These are phyloP conservation scores for Hestina assimilis DNA, from an alignment of 1,140 invertebrate species.

Conservation along the genomic window DNA sequence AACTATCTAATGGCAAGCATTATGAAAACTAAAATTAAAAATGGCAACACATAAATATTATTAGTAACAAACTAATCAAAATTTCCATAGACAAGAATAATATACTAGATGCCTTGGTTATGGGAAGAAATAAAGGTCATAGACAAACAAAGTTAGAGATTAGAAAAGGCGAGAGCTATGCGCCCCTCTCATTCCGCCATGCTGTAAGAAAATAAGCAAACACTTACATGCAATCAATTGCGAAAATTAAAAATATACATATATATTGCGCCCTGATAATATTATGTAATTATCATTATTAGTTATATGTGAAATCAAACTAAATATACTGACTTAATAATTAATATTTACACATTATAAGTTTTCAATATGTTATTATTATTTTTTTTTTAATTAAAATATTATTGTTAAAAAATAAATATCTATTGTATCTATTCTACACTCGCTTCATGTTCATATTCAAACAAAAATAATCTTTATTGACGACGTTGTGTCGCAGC, in stretches of 20 bases:
- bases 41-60: neutral
- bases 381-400: too few relatives aligned
- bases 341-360: too few relatives aligned
- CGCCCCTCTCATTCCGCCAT: slow-evolving; percentile 64
- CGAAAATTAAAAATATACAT: neutral
- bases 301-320: too few relatives aligned
- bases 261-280: neutral
- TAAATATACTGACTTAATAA: too few relatives aligned
- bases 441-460: too few relatives aligned
- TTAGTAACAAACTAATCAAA: slow-evolving; percentile 4
- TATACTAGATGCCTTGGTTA: neutral
- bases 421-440: too few relatives aligned
- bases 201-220: slow-evolving; percentile 64
- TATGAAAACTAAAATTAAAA: neutral
- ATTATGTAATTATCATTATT: too few relatives aligned
- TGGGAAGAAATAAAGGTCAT: neutral
- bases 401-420: too few relatives aligned
- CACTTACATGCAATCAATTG: slow-evolving; percentile 29
- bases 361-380: too few relatives aligned
- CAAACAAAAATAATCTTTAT: too few relatives aligned
- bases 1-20: neutral
- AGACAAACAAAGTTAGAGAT: slow-evolving; percentile 19
- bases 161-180: slow-evolving; percentile 42
- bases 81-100: neutral
- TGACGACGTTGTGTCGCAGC: too few relatives aligned